A percentile compares a stretch with the other conserved stretches of the same genome.
phyloP scores from a whole-genome alignment of 2,797 vertebrate species.

The Catharus ustulatus region DNA sequence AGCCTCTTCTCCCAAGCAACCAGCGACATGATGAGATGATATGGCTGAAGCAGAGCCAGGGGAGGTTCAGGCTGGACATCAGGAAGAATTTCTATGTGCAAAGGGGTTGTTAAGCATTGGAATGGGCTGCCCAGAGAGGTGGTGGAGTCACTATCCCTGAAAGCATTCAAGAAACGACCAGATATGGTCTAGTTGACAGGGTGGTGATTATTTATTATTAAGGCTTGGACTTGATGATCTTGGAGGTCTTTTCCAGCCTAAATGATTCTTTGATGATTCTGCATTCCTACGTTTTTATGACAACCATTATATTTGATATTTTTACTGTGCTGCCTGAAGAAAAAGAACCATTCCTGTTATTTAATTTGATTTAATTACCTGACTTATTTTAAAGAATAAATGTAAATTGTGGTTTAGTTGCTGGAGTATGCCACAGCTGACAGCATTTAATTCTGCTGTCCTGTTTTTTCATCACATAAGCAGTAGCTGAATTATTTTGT shows the following conservation, averaged over 20 bases:
- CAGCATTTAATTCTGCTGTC: neutral
- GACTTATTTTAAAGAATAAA: constrained; percentile 26
- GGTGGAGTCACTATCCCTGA: neutral
- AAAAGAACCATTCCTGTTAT: neutral
- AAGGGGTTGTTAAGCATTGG: neutral
- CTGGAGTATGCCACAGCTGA: neutral
- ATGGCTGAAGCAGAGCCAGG: neutral
- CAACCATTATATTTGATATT: neutral
- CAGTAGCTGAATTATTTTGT: constrained; percentile 3
- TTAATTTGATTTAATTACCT: neutral
- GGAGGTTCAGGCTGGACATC: neutral
- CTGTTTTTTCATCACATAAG: neutral
- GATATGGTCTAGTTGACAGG: neutral
- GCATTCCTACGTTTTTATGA: neutral
- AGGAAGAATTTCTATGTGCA: neutral
- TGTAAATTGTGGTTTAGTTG: neutral
- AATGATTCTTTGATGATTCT: neutral
- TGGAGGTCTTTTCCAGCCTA: neutral
- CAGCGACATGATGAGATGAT: fast-evolving
- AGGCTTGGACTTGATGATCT: neutral
- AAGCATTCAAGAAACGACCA: fast-evolving
- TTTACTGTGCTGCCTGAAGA: neutral
- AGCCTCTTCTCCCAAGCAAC: neutral
- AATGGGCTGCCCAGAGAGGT: neutral
- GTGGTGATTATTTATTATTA: neutral